Base-by-base conservation (phyloP, 2,797 vertebrate genomes). In the Propithecus perrieri region DNA sequence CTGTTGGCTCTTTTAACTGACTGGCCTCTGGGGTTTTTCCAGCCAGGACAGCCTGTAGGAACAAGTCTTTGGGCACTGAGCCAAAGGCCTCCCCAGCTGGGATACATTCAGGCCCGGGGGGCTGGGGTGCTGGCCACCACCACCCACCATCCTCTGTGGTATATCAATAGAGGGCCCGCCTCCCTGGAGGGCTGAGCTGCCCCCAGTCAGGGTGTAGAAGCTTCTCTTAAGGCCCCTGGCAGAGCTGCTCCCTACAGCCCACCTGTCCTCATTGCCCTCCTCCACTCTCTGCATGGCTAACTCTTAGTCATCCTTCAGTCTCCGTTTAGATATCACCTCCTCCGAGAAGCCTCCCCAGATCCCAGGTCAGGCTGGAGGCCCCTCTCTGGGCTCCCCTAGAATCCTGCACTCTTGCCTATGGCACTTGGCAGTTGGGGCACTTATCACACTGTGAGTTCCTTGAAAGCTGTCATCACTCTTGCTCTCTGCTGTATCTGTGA, bases 271-370 rank as follows among this genome's bases (percentile, higher is more conserved):
- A 30, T 57, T 57, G 28, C n/a, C 43, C 35, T 13, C 35, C 13
- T 57, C 33, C 9, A 26, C 33, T 46, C 33, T 38, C 41, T 80
- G 12, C 33, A 2, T 17, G 28, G 61, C 78, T 41, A 26, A 5
- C 13, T 91, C 59, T 30, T 43, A 41, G 14, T 28, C 59, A 59
- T 22, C 38, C 28, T 89, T 84, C 18, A 38, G 14, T 75, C 12
- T 35, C 57, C 57, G 11, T 86, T 76, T 67, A 50, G 28, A 75
- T 79, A 59, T 65, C 24, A 14, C 48, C 30, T 87, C 15, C 50
- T 80, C 81, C 2, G 15, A 57, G 80, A 89, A 95, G 57, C 43
- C 75, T 55, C 90, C 65, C 65, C 28, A 38, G 92, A 57, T 59
- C 26, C n/a, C 59, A 41, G 18, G 30, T 43, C 35, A 81, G 59